Conservation (phyloP, 2,113 vertebrate species). For the Oryzias melastigma region DNA sequence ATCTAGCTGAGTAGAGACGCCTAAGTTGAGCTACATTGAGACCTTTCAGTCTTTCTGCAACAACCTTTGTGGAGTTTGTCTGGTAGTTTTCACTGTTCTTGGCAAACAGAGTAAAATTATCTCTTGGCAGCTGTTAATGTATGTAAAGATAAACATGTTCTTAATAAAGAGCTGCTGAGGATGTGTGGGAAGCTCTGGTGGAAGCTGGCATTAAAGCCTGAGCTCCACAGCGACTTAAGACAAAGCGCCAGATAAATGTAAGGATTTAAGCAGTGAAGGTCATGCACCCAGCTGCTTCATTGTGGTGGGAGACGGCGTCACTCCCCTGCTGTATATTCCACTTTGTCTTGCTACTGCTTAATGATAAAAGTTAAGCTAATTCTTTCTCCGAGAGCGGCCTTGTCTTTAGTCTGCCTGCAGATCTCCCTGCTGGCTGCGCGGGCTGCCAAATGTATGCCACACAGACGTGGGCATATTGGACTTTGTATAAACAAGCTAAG, state of each 20-base stretch:
- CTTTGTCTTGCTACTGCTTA: slow-evolving; percentile 11
- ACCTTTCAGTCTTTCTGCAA: too few species aligned
- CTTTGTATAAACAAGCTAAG: background rate
- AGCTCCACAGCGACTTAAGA: slow-evolving; percentile 28
- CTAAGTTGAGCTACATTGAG: too few species aligned
- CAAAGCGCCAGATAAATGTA: slow-evolving; percentile 26
- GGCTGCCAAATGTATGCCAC: slow-evolving; percentile 4
- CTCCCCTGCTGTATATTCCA: background rate
- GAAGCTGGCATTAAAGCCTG: slow-evolving; percentile 15
- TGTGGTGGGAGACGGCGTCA: slow-evolving; percentile 3
- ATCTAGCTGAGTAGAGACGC: too few species aligned
- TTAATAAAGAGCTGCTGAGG: too few species aligned
- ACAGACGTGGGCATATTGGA: background rate
- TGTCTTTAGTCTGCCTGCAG: slow-evolving; percentile 4
- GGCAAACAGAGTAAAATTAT: too few species aligned
- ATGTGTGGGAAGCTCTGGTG: slow-evolving; percentile 11
- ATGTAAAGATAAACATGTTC: too few species aligned
- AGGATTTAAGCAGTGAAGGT: slow-evolving; percentile 47
- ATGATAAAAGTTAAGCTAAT: slow-evolving; percentile 18
- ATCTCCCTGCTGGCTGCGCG: slow-evolving; percentile 3
- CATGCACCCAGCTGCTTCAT: slow-evolving; percentile 13
- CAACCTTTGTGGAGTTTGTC: too few species aligned
- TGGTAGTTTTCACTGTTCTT: too few species aligned
- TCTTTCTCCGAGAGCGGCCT: slow-evolving; percentile 2
- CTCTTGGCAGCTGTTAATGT: too few species aligned